phyloP scores from a whole-genome alignment of 2,113 vertebrate genomes.

The Corvus moneduloides region DNA sequence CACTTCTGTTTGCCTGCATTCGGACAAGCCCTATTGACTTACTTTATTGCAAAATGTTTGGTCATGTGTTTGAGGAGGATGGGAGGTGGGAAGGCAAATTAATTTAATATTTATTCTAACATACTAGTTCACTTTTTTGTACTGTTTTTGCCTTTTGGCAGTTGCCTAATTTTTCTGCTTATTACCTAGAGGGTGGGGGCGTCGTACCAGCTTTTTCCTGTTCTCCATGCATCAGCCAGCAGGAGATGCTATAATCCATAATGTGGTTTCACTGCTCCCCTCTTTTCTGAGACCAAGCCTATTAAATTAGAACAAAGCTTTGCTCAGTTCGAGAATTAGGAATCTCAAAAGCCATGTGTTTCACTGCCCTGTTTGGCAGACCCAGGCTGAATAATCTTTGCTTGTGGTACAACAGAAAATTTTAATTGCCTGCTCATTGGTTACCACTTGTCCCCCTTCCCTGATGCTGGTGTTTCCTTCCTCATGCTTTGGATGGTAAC shows the following conservation, averaged over 20 bases:
- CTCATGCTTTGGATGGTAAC: not conserved
- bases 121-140: not conserved
- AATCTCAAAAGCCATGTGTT: slow-evolving; percentile 23
- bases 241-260: slow-evolving; percentile 57
- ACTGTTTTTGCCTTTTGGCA: not conserved
- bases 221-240: slow-evolving; percentile 47
- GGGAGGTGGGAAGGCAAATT: not conserved
- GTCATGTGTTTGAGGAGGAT: not conserved
- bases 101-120: not conserved
- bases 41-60: not conserved
- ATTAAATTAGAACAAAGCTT: slow-evolving; percentile 29
- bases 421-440: not conserved
- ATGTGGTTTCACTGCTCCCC: slow-evolving; percentile 39
- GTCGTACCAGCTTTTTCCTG: not conserved
- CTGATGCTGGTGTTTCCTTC: not conserved
- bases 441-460: not conserved
- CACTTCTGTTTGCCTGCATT: not conserved
- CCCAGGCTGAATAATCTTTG: slow-evolving; percentile 44
- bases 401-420: slow-evolving; percentile 14
- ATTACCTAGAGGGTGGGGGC: not conserved
- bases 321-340: slow-evolving; percentile 29
- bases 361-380: slow-evolving; percentile 64
- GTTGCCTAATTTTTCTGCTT: not conserved
- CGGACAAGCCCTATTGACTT: not conserved
- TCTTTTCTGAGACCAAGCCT: slow-evolving; percentile 27